Evolutionary conservation across 2,888 invertebrate species (phyloP).

Genomic region (Drosophila kambysellisi): DNA sequence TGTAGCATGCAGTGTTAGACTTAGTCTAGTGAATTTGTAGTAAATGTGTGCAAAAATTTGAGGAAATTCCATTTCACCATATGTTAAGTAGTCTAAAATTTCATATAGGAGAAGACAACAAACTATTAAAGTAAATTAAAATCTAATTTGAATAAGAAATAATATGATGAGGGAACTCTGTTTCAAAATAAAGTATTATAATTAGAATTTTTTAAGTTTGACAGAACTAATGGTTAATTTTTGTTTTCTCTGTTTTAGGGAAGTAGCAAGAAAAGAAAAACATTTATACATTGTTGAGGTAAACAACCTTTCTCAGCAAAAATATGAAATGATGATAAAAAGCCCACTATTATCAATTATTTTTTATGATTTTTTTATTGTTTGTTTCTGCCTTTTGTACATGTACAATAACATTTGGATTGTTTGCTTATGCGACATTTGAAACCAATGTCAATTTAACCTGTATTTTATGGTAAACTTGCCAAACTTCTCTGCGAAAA

Average conservation of each 20-base stretch:
- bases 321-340: not conserved
- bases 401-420: not conserved
- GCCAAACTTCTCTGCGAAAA: not conserved
- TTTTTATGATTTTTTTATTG: not conserved
- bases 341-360: not conserved
- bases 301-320: not conserved
- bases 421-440: not conserved
- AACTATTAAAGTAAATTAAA: constrained; percentile 1
- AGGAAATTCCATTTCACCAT: not conserved
- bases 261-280: not conserved
- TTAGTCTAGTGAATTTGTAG: not conserved
- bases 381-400: not conserved
- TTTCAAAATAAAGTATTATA: not conserved
- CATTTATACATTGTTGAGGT: not conserved
- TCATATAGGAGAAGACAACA: not conserved
- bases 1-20: constrained; percentile 1
- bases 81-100: not conserved
- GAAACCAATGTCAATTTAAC: not conserved
- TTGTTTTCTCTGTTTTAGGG: not conserved
- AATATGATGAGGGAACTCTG: not conserved
- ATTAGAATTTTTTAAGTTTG: not conserved
- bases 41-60: not conserved
- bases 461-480: not conserved
- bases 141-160: not conserved
- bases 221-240: not conserved